phyloP scores from a whole-genome alignment of 2,888 invertebrate species.

The Eupithecia subumbrata region DNA sequence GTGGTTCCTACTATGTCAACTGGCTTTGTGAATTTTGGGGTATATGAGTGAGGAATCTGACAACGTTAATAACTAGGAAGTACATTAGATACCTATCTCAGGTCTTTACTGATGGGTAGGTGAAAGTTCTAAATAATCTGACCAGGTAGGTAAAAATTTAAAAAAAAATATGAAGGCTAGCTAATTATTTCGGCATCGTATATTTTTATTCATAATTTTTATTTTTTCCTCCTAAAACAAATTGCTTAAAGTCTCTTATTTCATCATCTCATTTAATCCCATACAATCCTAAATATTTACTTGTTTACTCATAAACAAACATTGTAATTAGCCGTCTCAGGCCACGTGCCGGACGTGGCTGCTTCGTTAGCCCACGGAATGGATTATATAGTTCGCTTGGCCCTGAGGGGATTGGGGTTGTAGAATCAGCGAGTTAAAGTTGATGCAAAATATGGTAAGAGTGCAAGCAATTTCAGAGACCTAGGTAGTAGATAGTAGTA shows the following conservation, averaged over 20 bases:
- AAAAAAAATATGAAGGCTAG: not conserved
- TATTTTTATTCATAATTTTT: not conserved
- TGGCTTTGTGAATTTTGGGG: not conserved
- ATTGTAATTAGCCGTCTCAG: conserved; percentile 47
- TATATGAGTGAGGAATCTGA: not conserved
- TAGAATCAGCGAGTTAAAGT: not conserved
- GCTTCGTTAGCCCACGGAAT: not conserved
- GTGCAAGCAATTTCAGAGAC: not conserved
- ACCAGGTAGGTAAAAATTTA: not conserved
- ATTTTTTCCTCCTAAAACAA: not conserved
- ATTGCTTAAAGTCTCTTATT: not conserved
- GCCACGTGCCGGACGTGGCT: conserved; percentile 3
- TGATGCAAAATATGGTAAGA: not conserved
- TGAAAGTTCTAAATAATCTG: too few species aligned
- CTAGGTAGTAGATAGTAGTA: not conserved
- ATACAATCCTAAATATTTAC: conserved; percentile 31
- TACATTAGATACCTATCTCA: too few species aligned
- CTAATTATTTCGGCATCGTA: not conserved
- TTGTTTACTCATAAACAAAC: conserved; percentile 29
- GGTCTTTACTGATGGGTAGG: too few species aligned
- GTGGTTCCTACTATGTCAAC: not conserved
- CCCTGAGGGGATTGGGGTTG: not conserved
- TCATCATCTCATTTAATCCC: conserved; percentile 20
- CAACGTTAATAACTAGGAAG: too few species aligned
- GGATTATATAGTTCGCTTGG: not conserved